phyloP scores from a whole-genome alignment of 2,888 invertebrate genomes.

The Tachina fera region DNA sequence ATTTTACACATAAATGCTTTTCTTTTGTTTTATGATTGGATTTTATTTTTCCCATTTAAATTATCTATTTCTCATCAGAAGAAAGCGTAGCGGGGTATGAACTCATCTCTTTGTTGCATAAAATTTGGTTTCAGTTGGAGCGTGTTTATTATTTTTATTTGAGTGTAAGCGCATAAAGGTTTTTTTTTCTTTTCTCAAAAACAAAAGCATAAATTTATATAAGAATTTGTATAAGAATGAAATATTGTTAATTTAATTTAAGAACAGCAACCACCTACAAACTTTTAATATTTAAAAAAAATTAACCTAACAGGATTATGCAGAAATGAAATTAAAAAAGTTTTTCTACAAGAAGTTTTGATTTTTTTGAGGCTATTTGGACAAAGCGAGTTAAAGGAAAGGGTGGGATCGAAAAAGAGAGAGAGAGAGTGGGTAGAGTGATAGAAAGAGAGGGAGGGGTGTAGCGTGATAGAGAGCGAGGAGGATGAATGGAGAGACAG shows the following conservation, averaged over 20 bases:
- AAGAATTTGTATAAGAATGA: constrained; percentile 34
- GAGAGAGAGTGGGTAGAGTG: too few relatives aligned
- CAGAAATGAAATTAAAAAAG: constrained; percentile 39
- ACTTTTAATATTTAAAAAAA: background rate
- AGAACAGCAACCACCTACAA: constrained; percentile 34
- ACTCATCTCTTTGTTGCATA: background rate
- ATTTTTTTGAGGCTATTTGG: too few relatives aligned
- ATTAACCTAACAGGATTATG: constrained; percentile 12
- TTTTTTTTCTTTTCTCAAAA: constrained; percentile 2
- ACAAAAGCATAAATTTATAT: constrained; percentile 46
- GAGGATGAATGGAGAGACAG: too few relatives aligned
- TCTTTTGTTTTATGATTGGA: constrained; percentile 67
- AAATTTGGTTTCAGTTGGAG: constrained; percentile 7
- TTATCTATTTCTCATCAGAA: constrained; percentile 60
- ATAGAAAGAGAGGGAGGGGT: too few relatives aligned
- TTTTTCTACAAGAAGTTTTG: constrained; percentile 9
- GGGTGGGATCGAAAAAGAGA: too few relatives aligned
- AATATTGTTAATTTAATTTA: constrained; percentile 63
- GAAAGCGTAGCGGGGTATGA: background rate
- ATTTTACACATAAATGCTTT: constrained; percentile 63
- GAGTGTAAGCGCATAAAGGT: constrained; percentile 1
- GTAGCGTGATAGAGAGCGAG: too few relatives aligned
- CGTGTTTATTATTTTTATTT: constrained; percentile 33
- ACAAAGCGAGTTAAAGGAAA: too few relatives aligned
- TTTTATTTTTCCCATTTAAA: constrained; percentile 60